Evolutionary conservation across 2,797 vertebrate species (phyloP).

Genomic region (Gymnoscopelus microlampas): DNA sequence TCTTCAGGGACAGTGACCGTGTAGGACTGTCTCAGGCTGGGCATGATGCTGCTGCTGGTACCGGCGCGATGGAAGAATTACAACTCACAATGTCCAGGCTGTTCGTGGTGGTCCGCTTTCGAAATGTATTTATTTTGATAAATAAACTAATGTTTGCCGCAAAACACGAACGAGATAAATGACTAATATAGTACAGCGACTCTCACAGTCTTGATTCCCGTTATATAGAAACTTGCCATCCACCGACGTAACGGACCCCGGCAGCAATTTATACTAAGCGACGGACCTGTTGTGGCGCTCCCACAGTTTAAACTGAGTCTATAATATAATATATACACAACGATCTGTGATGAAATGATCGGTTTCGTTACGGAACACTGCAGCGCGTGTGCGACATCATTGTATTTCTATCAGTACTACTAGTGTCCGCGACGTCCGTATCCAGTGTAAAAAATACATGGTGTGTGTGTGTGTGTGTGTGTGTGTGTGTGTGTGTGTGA

Average conservation of each 20-base stretch:
- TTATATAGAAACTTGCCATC: conserved; percentile 22
- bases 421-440: not conserved
- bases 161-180: not conserved
- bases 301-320: too few relatives aligned
- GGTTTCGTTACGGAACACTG: too few relatives aligned
- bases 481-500: too few relatives aligned
- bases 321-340: too few relatives aligned
- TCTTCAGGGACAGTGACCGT: conserved; percentile 91
- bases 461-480: too few relatives aligned
- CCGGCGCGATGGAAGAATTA: too few relatives aligned
- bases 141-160: not conserved
- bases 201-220: conserved; percentile 1
- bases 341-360: too few relatives aligned
- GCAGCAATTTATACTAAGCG: too few relatives aligned
- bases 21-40: conserved; percentile 90
- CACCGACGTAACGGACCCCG: conserved; percentile 30
- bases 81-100: too few relatives aligned
- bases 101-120: too few relatives aligned
- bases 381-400: not conserved
- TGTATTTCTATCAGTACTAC: not conserved
- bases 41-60: conserved; percentile 58
- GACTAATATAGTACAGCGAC: not conserved
- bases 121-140: not conserved
- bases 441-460: not conserved
- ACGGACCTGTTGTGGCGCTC: too few relatives aligned